Base-by-base conservation (phyloP, 2,113 vertebrate species). In the Melospiza melodia region DNA sequence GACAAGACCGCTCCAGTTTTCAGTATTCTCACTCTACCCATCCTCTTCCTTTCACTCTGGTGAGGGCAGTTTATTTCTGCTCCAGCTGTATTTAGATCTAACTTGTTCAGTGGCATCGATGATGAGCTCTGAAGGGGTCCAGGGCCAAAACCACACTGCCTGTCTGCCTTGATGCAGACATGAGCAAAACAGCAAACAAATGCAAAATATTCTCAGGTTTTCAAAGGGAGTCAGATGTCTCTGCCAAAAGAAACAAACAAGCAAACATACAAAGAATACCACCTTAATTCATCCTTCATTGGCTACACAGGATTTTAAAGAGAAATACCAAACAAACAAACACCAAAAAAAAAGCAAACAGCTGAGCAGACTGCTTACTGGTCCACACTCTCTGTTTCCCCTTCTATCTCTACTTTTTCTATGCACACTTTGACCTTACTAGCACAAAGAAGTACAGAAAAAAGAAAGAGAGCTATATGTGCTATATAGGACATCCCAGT, bases 161-260 rank as follows among this genome's bases (percentile, higher is more conserved):
- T 66, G 13, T 57, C n/a, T 72, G 69, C 43, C 69, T 67, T 55
- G 39, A 87, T 84, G 77, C 69, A 77, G 48, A 63, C 8, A 10
- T 48, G 15, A 93, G 44, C 43, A 87, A 82, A 96, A 71, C 57
- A 71, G 52, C 69, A 95, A 84, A 91, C 18, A 94, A 74, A 67
- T 55, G 39, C 35, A 94, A 93, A 87, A 94, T 35, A 69, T 17
- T 13, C 12, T 72, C 11, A 2, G 39, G 5, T 51, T 91, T 89
- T 84, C 55, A 84, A 67, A 87, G 30, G 7, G 23, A 82, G 27
- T 23, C 5, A 1, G 46, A 61, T 73, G 14, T 57, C 51, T 89
- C 59, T 62, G 35, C 9, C 19, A 51, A 4, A 22, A 49, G 9
- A 76, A 73, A 20, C 4, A 25, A 17, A 57, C 19, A 31, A 25